These are phyloP conservation scores for Ophioderma brevispina DNA, from an alignment of 35 echinoderm and acorn worm species.

Conservation along the genomic window DNA sequence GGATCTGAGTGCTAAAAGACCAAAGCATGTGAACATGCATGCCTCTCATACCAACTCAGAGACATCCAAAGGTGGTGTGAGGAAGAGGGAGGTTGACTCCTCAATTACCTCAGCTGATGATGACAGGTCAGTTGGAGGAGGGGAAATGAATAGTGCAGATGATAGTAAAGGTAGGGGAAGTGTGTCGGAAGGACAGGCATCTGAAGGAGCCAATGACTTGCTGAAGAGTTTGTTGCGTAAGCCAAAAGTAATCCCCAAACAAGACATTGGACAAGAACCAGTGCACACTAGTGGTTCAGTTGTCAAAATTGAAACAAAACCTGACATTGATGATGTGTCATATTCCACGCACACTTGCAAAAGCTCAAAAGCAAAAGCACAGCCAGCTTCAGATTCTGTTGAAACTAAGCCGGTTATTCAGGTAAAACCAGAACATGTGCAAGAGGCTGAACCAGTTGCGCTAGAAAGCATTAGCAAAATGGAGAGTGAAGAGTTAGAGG, in stretches of 20 bases:
- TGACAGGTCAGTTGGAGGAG: neutral
- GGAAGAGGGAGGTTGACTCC: neutral
- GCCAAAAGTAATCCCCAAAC: neutral
- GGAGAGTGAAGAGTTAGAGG: too few species aligned
- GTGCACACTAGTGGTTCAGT: neutral
- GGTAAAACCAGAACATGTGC: neutral
- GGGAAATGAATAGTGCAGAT: neutral
- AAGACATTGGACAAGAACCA: neutral
- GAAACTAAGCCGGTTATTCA: neutral
- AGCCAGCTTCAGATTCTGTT: neutral
- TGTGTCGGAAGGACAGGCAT: neutral
- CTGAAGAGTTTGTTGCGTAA: neutral
- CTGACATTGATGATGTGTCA: neutral
- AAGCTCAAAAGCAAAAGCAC: neutral
- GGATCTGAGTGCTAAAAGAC: neutral
- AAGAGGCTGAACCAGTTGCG: neutral
- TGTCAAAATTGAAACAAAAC: neutral
- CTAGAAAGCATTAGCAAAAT: too few species aligned
- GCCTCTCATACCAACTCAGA: neutral
- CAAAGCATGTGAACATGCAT: neutral
- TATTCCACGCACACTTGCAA: too few species aligned
- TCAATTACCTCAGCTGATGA: neutral
- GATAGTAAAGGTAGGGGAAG: neutral
- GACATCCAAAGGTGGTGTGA: neutral
- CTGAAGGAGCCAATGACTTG: neutral